Percentiles rank a stretch among this genome's conserved stretches.
Conservation (phyloP, 2,797 vertebrate species). For the Enteromius treurensis region DNA sequence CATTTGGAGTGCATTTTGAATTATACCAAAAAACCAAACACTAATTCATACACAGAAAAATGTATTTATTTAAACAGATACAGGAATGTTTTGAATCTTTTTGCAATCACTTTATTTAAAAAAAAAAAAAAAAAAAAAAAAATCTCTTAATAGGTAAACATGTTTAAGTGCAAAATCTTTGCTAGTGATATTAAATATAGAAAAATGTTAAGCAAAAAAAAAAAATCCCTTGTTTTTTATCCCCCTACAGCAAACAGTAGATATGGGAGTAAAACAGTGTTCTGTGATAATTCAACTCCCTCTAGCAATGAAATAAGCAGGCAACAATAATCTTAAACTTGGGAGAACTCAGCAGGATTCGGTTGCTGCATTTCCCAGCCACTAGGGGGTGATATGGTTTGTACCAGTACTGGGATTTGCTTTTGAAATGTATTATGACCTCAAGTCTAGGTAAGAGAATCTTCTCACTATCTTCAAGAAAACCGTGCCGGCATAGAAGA, state of each 20-base stretch:
- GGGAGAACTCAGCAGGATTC: constrained; percentile 55
- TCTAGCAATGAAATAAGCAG: constrained; percentile 64
- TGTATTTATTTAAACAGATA: constrained; percentile 79
- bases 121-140: constrained; percentile 63
- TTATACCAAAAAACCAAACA: neutral
- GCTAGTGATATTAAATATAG: constrained; percentile 75
- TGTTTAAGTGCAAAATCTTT: constrained; percentile 86
- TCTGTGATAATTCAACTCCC: constrained; percentile 65
- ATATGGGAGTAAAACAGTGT: constrained; percentile 75
- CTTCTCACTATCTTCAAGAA: constrained; percentile 1
- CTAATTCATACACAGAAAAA: constrained; percentile 67
- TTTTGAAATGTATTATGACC: constrained; percentile 59
- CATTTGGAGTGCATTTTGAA: neutral
- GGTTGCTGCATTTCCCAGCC: constrained; percentile 53
- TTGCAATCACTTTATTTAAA: constrained; percentile 70
- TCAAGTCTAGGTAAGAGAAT: constrained; percentile 43
- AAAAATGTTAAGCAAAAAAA: constrained; percentile 64
- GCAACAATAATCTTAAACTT: constrained; percentile 38
- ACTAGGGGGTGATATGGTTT: constrained; percentile 44
- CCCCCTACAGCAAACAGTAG: constrained; percentile 79
- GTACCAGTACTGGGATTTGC: constrained; percentile 27
- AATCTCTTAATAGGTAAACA: constrained; percentile 75
- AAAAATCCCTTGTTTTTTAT: constrained; percentile 73
- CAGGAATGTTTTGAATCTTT: constrained; percentile 73
- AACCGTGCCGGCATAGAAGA: constrained; percentile 17